Conservation (phyloP, 2,888 invertebrate species). For the Eumacrocentrus americanus region DNA sequence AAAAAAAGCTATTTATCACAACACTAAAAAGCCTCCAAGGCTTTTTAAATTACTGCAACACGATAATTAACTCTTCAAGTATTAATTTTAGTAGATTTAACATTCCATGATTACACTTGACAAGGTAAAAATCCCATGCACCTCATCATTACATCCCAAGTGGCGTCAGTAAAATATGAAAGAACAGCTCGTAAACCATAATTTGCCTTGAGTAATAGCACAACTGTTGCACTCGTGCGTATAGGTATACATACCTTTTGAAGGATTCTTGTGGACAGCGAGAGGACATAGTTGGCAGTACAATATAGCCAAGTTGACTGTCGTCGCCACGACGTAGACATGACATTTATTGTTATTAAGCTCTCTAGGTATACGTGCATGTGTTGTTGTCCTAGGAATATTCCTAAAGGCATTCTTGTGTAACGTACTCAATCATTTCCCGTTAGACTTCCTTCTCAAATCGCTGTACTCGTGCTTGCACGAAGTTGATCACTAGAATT, state of each 20-base stretch:
- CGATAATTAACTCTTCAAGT: too few species aligned
- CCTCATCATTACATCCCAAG: neutral
- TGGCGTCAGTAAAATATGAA: neutral
- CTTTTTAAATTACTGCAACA: too few species aligned
- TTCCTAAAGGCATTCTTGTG: too few species aligned
- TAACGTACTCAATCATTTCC: neutral
- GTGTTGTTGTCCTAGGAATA: too few species aligned
- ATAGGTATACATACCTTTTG: too few species aligned
- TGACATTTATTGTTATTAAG: neutral
- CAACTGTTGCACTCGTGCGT: neutral
- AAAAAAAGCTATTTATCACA: too few species aligned
- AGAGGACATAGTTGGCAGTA: neutral
- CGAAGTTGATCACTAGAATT: neutral
- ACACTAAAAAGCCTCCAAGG: too few species aligned
- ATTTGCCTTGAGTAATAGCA: neutral
- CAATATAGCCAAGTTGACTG: neutral
- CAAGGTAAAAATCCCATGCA: neutral
- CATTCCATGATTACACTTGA: neutral
- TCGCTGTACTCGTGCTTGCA: too few species aligned
- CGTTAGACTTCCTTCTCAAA: neutral
- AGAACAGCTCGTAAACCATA: neutral
- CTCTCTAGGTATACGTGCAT: neutral
- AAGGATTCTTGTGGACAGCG: too few species aligned
- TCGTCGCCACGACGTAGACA: neutral
- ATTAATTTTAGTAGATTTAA: too few species aligned